phyloP scores from a whole-genome alignment of 2,888 invertebrate species.

The Agonum fuliginosum region DNA sequence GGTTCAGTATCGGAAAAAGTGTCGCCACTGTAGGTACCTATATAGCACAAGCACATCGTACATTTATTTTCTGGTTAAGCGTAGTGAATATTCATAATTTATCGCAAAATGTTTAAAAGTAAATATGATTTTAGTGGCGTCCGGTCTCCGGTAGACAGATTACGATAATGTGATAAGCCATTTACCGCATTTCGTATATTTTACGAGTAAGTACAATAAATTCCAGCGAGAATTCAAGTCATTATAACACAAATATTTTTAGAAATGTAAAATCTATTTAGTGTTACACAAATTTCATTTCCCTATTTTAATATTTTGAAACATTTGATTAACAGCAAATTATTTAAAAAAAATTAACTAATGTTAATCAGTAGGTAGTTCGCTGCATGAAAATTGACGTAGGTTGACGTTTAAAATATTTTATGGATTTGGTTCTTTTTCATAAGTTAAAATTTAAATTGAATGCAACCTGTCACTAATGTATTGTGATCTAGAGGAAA shows the following conservation, averaged over 20 bases:
- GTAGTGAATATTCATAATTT: slow-evolving; percentile 4
- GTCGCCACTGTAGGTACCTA: neutral
- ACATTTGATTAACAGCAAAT: neutral
- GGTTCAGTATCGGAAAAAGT: neutral
- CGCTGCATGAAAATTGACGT: too few species aligned
- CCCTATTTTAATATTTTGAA: neutral
- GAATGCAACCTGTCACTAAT: too few species aligned
- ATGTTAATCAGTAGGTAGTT: neutral
- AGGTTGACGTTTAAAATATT: too few species aligned
- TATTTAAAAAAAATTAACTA: neutral
- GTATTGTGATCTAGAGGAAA: too few species aligned
- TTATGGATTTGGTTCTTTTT: too few species aligned
- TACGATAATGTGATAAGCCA: neutral
- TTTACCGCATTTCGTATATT: slow-evolving; percentile 2
- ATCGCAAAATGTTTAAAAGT: neutral
- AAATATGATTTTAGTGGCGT: slow-evolving; percentile 2
- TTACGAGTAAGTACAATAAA: neutral
- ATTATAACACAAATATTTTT: neutral
- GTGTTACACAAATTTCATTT: neutral
- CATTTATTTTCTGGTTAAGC: too few species aligned
- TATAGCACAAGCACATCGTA: neutral
- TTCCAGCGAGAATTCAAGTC: neutral
- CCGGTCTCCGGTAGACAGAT: neutral
- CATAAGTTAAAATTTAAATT: too few species aligned
- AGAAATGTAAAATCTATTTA: neutral